phyloP scores from a whole-genome alignment of 92 coral and sea anemone genomes.

The Epizoanthus rinbou region DNA sequence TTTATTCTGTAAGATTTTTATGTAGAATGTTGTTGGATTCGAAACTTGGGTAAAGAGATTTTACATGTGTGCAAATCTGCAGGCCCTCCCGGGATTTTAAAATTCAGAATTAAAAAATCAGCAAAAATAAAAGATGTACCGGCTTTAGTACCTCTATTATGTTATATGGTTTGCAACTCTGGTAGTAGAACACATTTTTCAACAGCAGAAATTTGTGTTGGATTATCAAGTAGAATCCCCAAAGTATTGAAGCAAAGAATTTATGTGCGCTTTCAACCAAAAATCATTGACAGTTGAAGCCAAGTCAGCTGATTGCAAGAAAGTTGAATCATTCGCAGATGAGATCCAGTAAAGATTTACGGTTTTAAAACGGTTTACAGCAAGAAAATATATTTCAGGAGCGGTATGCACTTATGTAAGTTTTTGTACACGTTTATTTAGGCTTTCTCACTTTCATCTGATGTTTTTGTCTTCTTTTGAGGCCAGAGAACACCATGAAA shows the following conservation, averaged over 20 bases:
- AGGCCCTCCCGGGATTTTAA: too few species aligned
- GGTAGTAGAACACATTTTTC: too few species aligned
- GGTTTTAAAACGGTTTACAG: not conserved
- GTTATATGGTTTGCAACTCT: too few species aligned
- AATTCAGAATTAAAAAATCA: too few species aligned
- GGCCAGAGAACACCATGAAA: not conserved
- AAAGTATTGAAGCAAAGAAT: conserved; percentile 26
- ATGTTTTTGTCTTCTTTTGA: not conserved
- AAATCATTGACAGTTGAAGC: conserved; percentile 31
- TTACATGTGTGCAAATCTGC: too few species aligned
- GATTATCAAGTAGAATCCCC: not conserved
- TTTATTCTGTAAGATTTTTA: too few species aligned
- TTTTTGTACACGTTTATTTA: too few species aligned
- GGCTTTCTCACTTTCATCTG: not conserved
- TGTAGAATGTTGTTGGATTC: too few species aligned
- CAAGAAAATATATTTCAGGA: not conserved
- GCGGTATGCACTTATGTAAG: too few species aligned
- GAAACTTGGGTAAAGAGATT: too few species aligned
- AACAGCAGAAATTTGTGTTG: not conserved
- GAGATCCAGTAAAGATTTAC: not conserved
- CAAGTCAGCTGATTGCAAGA: conserved; percentile 25
- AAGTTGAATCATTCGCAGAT: not conserved
- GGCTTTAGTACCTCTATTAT: too few species aligned
- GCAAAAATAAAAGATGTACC: too few species aligned
- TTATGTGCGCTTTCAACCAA: conserved; percentile 21